These are phyloP conservation scores for Neuroscelio doddi DNA, from an alignment of 2,888 invertebrate genomes.

Conservation along the genomic window DNA sequence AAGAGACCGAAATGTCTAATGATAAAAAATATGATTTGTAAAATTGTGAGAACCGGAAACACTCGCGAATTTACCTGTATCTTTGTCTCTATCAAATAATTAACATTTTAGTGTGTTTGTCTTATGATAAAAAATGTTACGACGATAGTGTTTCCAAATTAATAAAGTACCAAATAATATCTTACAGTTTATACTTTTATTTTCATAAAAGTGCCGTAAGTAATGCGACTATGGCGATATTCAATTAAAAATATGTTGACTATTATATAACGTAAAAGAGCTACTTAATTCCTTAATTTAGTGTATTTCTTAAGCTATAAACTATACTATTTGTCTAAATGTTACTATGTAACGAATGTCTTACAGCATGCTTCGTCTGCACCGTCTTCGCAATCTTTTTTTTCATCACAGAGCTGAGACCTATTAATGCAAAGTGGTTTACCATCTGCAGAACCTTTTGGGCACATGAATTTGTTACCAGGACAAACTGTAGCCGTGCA, in stretches of 20 bases:
- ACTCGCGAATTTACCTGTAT: no score
- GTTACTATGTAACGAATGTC: slow-evolving; percentile 67
- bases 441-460: slow-evolving; percentile 81
- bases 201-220: not conserved
- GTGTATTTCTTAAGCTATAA: not conserved
- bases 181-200: no score
- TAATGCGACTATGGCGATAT: not conserved
- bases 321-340: not conserved
- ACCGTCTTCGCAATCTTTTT: slow-evolving; percentile 91
- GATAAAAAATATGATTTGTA: no score
- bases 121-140: no score
- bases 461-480: slow-evolving; percentile 92
- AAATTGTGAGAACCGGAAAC: no score
- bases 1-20: no score
- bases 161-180: no score
- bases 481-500: slow-evolving; percentile 91
- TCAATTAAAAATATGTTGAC: not conserved
- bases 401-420: slow-evolving; percentile 91
- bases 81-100: no score
- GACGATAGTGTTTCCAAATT: no score
- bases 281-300: not conserved
- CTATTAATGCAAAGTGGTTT: slow-evolving; percentile 90
- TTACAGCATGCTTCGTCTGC: slow-evolving; percentile 95
- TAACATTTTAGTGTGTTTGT: no score
- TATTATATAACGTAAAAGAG: not conserved